These are phyloP conservation scores for Hydrozoanthus gracilis DNA, from an alignment of 92 coral and sea anemone genomes.

Conservation along the genomic window DNA sequence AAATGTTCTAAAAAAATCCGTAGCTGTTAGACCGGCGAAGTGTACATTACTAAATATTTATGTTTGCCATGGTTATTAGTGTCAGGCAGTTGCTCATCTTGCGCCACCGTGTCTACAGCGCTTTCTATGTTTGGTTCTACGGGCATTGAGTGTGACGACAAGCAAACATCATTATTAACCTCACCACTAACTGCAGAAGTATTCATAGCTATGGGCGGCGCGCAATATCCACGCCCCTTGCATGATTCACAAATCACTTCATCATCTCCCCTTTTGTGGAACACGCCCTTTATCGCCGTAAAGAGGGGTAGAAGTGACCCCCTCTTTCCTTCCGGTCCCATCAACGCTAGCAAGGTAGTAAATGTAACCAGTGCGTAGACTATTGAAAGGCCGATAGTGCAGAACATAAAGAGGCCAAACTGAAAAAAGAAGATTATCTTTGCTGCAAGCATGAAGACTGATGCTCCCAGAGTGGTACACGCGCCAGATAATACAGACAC, in stretches of 20 bases:
- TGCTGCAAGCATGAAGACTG: slow-evolving; percentile 98
- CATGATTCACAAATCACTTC: slow-evolving; percentile 73
- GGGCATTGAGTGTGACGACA: background rate
- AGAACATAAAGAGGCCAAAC: slow-evolving; percentile 96
- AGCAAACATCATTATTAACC: background rate
- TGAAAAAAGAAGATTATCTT: slow-evolving; percentile 95
- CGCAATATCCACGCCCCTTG: slow-evolving; percentile 77
- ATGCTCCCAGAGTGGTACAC: slow-evolving; percentile 91
- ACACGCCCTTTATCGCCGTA: slow-evolving; percentile 50
- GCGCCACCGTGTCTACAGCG: background rate
- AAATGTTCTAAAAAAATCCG: too few species aligned
- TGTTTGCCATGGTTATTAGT: background rate
- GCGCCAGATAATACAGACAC: slow-evolving; percentile 97
- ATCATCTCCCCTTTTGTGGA: slow-evolving; percentile 52
- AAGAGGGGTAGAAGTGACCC: slow-evolving; percentile 85
- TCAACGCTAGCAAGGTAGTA: slow-evolving; percentile 80
- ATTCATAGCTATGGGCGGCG: slow-evolving; percentile 1
- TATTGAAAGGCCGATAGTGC: slow-evolving; percentile 94
- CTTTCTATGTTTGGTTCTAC: background rate
- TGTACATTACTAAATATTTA: background rate
- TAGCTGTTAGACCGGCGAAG: slow-evolving; percentile 25
- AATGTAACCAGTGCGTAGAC: slow-evolving; percentile 86
- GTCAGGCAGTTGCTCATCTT: background rate
- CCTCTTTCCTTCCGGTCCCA: slow-evolving; percentile 92
- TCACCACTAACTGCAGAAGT: background rate